These are phyloP conservation scores for Tiliacea citrago DNA, from an alignment of 2,888 invertebrate genomes.

Conservation along the genomic window DNA sequence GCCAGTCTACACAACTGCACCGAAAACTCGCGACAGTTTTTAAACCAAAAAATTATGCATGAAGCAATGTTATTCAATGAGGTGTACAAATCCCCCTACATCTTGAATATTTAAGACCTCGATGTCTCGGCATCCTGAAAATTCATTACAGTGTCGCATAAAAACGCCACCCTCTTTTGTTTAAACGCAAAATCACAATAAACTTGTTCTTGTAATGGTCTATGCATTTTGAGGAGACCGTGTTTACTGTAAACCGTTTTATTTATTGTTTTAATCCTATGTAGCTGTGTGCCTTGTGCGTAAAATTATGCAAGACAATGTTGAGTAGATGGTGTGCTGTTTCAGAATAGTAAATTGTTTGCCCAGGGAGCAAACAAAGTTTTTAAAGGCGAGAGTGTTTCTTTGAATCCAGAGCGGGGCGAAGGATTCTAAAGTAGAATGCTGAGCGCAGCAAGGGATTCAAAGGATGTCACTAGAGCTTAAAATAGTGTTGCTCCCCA, in stretches of 20 bases:
- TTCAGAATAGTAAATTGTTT: background rate
- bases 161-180: conserved; percentile 86
- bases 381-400: too few species aligned
- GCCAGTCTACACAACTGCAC: conserved; percentile 1
- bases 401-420: too few species aligned
- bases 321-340: conserved; percentile 6
- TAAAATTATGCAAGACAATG: conserved; percentile 48
- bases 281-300: conserved; percentile 15
- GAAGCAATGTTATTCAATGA: conserved; percentile 89
- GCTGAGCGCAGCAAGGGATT: too few species aligned
- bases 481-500: too few species aligned
- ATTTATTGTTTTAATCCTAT: conserved; percentile 78
- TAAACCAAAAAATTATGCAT: conserved; percentile 86
- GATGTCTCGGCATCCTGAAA: conserved; percentile 82
- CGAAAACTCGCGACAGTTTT: conserved; percentile 71
- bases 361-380: too few species aligned
- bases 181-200: conserved; percentile 90
- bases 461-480: too few species aligned
- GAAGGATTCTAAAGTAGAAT: too few species aligned
- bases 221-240: conserved; percentile 83
- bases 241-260: conserved; percentile 67
- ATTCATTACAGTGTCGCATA: conserved; percentile 86
- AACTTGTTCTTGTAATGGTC: conserved; percentile 85
- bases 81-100: conserved; percentile 83
- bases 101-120: conserved; percentile 85